Conservation (phyloP, 1,140 invertebrate genomes). For the Neotoxoptera formosana region DNA sequence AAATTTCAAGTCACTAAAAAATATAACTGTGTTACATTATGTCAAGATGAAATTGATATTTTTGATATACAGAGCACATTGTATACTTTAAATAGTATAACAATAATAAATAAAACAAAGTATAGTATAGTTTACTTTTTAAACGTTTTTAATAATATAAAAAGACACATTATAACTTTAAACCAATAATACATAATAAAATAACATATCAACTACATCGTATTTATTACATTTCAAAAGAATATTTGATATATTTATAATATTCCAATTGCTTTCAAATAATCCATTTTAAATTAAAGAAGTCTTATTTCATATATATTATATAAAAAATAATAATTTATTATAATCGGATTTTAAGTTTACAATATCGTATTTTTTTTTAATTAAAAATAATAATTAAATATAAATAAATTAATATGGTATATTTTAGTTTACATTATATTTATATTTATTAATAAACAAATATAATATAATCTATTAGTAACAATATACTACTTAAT, state of each 20-base stretch:
- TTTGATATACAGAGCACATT: neutral
- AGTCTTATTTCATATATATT: conserved; percentile 5
- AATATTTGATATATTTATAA: conserved; percentile 3
- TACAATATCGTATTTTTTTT: neutral
- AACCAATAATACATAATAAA: conserved; percentile 14
- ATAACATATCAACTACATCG: neutral
- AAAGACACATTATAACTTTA: conserved; percentile 18
- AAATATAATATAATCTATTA: neutral
- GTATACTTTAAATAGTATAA: neutral
- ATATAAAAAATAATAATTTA: conserved; percentile 6
- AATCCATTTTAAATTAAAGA: neutral
- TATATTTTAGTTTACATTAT: neutral
- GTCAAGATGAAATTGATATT: neutral
- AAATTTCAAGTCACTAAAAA: neutral
- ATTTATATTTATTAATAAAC: neutral
- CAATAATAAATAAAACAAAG: neutral
- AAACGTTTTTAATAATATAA: neutral
- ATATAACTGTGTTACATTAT: neutral
- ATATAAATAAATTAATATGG: neutral
- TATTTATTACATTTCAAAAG: neutral
- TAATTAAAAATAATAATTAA: neutral
- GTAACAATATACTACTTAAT: conserved; percentile 2
- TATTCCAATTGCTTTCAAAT: conserved; percentile 2
- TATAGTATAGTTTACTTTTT: neutral
- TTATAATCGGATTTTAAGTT: neutral